phyloP scores from a whole-genome alignment of 2,888 invertebrate genomes.

The Trichogramma evanescens region DNA sequence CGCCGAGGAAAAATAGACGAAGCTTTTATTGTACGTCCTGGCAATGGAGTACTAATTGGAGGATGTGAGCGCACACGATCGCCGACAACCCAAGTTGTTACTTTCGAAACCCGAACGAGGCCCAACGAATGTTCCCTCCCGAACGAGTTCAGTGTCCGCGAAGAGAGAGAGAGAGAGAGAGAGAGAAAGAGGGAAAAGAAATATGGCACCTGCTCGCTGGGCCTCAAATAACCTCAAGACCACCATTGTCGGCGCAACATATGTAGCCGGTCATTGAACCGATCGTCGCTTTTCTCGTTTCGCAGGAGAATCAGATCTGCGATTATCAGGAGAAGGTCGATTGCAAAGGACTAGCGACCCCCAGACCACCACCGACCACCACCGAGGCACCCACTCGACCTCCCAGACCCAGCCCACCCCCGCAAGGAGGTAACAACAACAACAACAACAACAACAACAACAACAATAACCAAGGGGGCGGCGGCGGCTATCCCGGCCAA shows the following conservation, averaged over 20 bases:
- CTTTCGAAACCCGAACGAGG: too few relatives aligned
- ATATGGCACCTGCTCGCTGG: neutral
- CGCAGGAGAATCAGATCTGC: constrained; percentile 58
- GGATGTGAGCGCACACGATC: too few relatives aligned
- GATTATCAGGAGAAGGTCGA: constrained; percentile 58
- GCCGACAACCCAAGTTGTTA: too few relatives aligned
- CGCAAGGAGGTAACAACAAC: constrained; percentile 21
- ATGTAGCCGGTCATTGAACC: too few relatives aligned
- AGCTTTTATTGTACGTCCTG: too few relatives aligned
- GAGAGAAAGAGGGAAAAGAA: neutral
- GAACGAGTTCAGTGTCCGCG: too few relatives aligned
- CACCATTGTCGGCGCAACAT: too few relatives aligned
- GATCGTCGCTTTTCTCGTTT: constrained; percentile 20
- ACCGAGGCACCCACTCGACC: constrained; percentile 19
- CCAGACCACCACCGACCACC: constrained; percentile 18
- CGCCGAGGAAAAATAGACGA: too few relatives aligned
- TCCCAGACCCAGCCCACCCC: constrained; percentile 18
- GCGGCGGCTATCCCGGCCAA: neutral
- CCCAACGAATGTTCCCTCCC: too few relatives aligned
- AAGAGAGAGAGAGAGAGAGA: too few relatives aligned
- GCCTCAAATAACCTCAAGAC: too few relatives aligned
- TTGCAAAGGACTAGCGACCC: constrained; percentile 38
- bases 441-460: constrained; percentile 14
- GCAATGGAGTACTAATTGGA: too few relatives aligned
- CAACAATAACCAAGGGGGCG: constrained; percentile 23